Evolutionary conservation across 2,113 vertebrate genomes (phyloP), one percentile per base, ranked within the genome.

Genomic region (Pangasianodon gigas): DNA sequence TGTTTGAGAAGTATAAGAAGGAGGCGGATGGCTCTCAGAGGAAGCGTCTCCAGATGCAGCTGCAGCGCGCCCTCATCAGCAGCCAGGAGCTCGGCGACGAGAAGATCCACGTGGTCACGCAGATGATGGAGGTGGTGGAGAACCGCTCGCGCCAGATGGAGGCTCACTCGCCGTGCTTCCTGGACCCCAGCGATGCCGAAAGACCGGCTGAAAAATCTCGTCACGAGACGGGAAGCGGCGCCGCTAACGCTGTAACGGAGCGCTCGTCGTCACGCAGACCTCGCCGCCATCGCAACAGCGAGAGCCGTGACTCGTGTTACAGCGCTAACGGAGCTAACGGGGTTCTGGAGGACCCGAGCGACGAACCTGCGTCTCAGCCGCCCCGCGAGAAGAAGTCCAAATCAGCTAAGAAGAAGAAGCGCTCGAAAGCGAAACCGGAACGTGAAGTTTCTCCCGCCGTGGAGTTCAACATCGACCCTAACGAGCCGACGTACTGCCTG

Each of bases 71-170:
- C 0, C 95, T 99, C 88, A 99, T 99, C 94, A 95, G 96, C 94
- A 99, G 97, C 93, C 98, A 99, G 91, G 98, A 99, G 93, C 95
- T 99, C 44, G 98, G 98, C 16, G 98, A 99, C 52, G 98, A 99
- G 94, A 99, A 99, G 93, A 99, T 99, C 93, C 98, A 98, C 8
- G 97, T 99, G 89, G 98, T 99, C 75, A 98, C 98, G 41, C 98
- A 99, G 91, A 98, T 99, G 97, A 96, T 98, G 0, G 98, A 99
- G 94, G 93, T 98, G 92, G 97, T 99, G 87, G 98, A 99, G 94
- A 99, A 99, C 86, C 97, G 98, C 87, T 97, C 98, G 29, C 96
- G 98, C 54, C 98, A 99, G 92, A 99, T 99, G 96, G 98, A 99
- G 91, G 96, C 97, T 0, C 97, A 98, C 89, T 98, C 98, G 5